Base-by-base conservation (phyloP, 53 echinoderm and acorn worm genomes). In the Mesocentrotus franciscanus region DNA sequence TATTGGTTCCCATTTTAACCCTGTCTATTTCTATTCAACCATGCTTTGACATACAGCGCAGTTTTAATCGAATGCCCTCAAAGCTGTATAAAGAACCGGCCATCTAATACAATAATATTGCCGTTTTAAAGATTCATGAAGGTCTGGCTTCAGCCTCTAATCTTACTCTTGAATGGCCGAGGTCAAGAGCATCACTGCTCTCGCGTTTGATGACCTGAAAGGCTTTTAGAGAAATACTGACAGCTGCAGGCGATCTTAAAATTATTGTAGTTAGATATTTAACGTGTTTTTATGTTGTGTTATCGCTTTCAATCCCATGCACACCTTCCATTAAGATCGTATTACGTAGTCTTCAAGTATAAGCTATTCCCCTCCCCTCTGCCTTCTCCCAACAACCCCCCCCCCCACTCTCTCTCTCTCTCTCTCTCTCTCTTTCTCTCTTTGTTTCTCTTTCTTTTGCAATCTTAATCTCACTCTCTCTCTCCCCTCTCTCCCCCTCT, bases 181-280 rank as follows among this genome's bases (percentile, higher is more conserved):
- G 87, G 56, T 87, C 87, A 87, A 87, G 87, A 87, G 58, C 87
- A 58, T 59, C 10, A 58, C 39, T 0, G 29, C 58, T 58, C 87
- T 27, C n/a, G 12, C 57, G 56, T 15, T 57, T 87, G 10, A 58
- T 87, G 87, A 87, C 29, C 14, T 29, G 56, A 56, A 87, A 57
- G 56, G 87, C 12, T 26, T 57, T 12, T 29, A 12, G 18, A 49
- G 6, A 42, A 15, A 20, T 55, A 20, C n/a, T 87, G 56, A 87
- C 87, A 87, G 87, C 87, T 87, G 56, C 56, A 87, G 84, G 84
- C 49, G 84, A 42, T 22, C 0, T 57, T 27, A 56, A 11, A 27
- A 27, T n/a, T 18, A 85, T 29, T 75, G 58, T 42, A 42, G 30
- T 24, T 68, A 68, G 4, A 33, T 27, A 84, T 49, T 84, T 6